These are phyloP conservation scores for Pao palembangensis DNA, from an alignment of 2,113 vertebrate genomes.

Conservation along the genomic window DNA sequence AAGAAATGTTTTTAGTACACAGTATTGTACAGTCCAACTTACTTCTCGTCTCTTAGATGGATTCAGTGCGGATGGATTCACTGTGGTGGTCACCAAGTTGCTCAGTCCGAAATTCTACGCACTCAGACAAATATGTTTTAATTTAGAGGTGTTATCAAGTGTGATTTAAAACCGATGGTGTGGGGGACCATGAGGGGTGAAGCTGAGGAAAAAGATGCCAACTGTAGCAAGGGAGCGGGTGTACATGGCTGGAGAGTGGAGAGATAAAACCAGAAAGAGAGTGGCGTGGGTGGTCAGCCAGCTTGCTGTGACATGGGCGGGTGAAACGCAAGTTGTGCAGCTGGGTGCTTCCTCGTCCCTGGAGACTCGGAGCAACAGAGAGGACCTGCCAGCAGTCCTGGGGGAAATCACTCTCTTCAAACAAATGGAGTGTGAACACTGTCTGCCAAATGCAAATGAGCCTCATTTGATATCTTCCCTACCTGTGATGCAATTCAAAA, in stretches of 20 bases:
- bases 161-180: slow-evolving; percentile 15
- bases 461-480: slow-evolving; percentile 43
- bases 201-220: slow-evolving; percentile 1
- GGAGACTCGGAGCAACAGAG: slow-evolving; percentile 36
- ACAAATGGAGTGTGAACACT: slow-evolving; percentile 59
- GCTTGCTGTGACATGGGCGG: slow-evolving; percentile 41
- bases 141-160: slow-evolving; percentile 19
- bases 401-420: slow-evolving; percentile 59
- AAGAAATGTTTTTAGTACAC: too few relatives aligned
- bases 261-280: slow-evolving; percentile 22
- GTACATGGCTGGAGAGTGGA: not conserved
- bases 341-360: slow-evolving; percentile 40
- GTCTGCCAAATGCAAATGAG: slow-evolving; percentile 56
- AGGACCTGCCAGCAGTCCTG: slow-evolving; percentile 25
- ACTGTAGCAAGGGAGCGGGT: not conserved
- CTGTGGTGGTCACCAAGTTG: too few relatives aligned
- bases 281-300: slow-evolving; percentile 51
- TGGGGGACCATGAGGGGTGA: slow-evolving; percentile 19
- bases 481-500: slow-evolving; percentile 52
- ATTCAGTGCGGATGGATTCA: too few relatives aligned
- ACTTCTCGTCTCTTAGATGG: too few relatives aligned
- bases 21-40: too few relatives aligned
- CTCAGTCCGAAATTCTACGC: not conserved
- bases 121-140: slow-evolving; percentile 8
- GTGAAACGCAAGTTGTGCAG: slow-evolving; percentile 46